phyloP scores from a whole-genome alignment of 2,797 vertebrate genomes.

The Propithecus deckenii region DNA sequence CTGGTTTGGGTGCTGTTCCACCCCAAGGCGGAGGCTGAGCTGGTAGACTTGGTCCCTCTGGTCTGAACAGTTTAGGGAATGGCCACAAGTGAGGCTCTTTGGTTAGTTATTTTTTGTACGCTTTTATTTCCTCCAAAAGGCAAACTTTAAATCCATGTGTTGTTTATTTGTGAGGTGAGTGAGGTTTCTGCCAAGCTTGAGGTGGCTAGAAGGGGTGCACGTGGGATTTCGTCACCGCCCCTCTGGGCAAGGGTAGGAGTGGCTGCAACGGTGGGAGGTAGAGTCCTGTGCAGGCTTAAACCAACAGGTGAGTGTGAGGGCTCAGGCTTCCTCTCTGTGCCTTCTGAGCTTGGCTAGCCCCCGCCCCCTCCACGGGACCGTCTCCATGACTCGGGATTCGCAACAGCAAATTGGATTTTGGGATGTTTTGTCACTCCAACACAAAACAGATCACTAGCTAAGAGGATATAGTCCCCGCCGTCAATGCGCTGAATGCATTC shows the following conservation, averaged over 20 bases:
- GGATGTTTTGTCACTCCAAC: constrained; percentile 68
- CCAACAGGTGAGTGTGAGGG: not conserved
- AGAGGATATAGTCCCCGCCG: constrained; percentile 60
- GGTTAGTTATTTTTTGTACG: not conserved
- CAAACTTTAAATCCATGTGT: not conserved
- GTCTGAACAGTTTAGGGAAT: not conserved
- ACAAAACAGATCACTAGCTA: constrained; percentile 75
- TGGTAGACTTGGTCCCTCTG: not conserved
- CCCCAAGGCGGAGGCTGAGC: not conserved
- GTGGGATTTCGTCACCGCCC: not conserved
- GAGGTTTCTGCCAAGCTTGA: not conserved
- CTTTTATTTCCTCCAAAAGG: not conserved
- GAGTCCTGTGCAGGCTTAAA: not conserved
- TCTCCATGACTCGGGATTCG: constrained; percentile 21
- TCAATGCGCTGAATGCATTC: not conserved
- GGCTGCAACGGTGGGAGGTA: not conserved
- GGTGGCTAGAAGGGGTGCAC: not conserved
- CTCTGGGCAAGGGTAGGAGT: not conserved
- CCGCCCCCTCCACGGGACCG: not conserved
- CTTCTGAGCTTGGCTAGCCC: not conserved
- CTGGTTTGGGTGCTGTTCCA: not conserved
- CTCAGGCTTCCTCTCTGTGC: not conserved
- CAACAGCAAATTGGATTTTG: constrained; percentile 78
- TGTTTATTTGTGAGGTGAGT: not conserved
- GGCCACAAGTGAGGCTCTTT: not conserved